Evolutionary conservation across 2,888 invertebrate species (phyloP).

Genomic region (Aspidiotus rigidus): DNA sequence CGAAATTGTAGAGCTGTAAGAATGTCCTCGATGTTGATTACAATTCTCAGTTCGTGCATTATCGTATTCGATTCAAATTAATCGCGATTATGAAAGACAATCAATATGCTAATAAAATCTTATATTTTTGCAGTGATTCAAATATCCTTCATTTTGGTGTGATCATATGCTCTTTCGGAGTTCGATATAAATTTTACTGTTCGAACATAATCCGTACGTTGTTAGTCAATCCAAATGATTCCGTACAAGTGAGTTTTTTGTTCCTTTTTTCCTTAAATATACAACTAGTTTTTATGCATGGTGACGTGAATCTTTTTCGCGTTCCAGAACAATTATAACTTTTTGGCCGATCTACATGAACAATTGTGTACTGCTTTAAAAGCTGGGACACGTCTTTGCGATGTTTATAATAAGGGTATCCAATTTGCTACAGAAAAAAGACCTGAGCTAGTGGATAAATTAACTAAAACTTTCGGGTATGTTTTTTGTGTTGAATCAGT

Average conservation of each 20-base stretch:
- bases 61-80: too few relatives aligned
- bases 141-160: slow-evolving; percentile 90
- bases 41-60: too few relatives aligned
- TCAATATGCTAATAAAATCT: background rate
- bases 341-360: slow-evolving; percentile 79
- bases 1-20: slow-evolving; percentile 1
- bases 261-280: background rate
- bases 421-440: slow-evolving; percentile 76
- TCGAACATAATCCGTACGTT: slow-evolving; percentile 95
- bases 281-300: background rate
- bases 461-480: slow-evolving; percentile 87
- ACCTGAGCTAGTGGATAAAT: slow-evolving; percentile 71
- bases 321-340: slow-evolving; percentile 77
- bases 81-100: too few relatives aligned
- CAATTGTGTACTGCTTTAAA: slow-evolving; percentile 76
- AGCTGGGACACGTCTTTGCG: slow-evolving; percentile 70
- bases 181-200: slow-evolving; percentile 94
- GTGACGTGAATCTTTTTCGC: background rate
- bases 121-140: slow-evolving; percentile 63
- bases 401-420: slow-evolving; percentile 77
- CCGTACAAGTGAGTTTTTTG: slow-evolving; percentile 47
- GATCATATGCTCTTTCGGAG: slow-evolving; percentile 88
- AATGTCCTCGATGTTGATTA: background rate
- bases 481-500: slow-evolving; percentile 30
- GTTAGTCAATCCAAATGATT: slow-evolving; percentile 79